A percentile compares a stretch with the other conserved stretches of the same genome.
phyloP scores from a whole-genome alignment of 1,140 invertebrate genomes.

The Saccostrea glomerata region DNA sequence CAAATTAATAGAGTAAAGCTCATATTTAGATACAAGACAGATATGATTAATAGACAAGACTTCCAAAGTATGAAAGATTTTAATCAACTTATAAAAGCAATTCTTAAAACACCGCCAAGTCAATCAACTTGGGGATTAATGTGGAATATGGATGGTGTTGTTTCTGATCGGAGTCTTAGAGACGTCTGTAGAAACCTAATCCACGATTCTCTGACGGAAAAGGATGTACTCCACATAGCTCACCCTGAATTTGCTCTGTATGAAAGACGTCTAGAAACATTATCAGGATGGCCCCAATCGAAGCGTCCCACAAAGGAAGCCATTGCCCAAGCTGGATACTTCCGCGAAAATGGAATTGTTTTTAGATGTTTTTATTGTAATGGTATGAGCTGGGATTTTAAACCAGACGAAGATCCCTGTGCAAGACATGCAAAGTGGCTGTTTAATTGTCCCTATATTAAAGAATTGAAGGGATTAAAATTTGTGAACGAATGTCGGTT shows the following conservation, averaged over 20 bases:
- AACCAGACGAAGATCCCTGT: slow-evolving; percentile 45
- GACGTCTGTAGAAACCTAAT: slow-evolving; percentile 41
- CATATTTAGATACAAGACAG: neutral
- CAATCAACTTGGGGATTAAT: slow-evolving; percentile 33
- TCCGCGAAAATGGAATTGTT: neutral
- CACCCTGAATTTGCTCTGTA: slow-evolving; percentile 14
- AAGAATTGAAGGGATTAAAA: neutral
- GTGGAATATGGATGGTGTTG: slow-evolving; percentile 39
- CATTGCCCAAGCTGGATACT: slow-evolving; percentile 38
- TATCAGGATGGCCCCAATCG: neutral
- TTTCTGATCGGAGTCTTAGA: neutral
- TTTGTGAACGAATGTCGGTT: slow-evolving; percentile 36
- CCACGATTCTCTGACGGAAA: slow-evolving; percentile 40
- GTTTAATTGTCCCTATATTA: slow-evolving; percentile 40
- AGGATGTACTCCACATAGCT: neutral
- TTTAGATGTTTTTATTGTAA: slow-evolving; percentile 41
- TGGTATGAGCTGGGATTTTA: slow-evolving; percentile 41
- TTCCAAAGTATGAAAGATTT: slow-evolving; percentile 27
- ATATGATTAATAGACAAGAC: slow-evolving; percentile 24
- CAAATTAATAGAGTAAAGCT: neutral
- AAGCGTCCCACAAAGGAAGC: neutral
- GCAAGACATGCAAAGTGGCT: slow-evolving; percentile 41
- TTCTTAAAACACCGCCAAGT: neutral
- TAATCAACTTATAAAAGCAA: slow-evolving; percentile 10
- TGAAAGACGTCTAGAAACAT: neutral